Conservation (phyloP, 1,140 invertebrate genomes). For the Pogonus chalceus region DNA sequence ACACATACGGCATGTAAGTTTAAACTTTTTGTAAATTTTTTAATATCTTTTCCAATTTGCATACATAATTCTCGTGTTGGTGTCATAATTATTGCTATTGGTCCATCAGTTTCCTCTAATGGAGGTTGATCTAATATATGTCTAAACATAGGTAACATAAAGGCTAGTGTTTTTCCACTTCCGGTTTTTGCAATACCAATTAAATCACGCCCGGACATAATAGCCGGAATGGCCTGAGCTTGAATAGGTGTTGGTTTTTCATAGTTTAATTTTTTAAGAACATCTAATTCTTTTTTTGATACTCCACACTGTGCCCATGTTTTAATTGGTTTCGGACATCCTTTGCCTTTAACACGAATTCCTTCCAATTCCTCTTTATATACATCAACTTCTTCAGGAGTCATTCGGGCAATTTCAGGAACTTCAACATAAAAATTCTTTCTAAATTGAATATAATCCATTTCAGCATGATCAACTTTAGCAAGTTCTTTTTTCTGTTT, state of each 20-base stretch:
- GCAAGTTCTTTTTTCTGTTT: slow-evolving; percentile 84
- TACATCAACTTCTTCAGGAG: slow-evolving; percentile 73
- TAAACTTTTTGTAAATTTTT: slow-evolving; percentile 87
- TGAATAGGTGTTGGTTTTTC: slow-evolving; percentile 99
- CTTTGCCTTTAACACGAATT: slow-evolving; percentile 70
- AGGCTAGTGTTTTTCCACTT: slow-evolving; percentile 97
- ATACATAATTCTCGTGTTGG: slow-evolving; percentile 97
- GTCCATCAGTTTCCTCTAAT: slow-evolving; percentile 92
- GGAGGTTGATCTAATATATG: slow-evolving; percentile 93
- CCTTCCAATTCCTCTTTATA: slow-evolving; percentile 80
- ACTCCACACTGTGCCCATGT: slow-evolving; percentile 98
- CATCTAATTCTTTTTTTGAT: slow-evolving; percentile 90
- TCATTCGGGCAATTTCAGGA: slow-evolving; percentile 77
- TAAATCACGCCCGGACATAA: slow-evolving; percentile 93
- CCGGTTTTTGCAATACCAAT: slow-evolving; percentile 99
- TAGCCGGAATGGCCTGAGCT: slow-evolving; percentile 95
- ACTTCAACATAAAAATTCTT: slow-evolving; percentile 96
- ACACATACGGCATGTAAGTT: slow-evolving; percentile 87
- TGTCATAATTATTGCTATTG: slow-evolving; percentile 94
- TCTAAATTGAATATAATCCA: slow-evolving; percentile 80
- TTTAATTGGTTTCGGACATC: slow-evolving; percentile 37
- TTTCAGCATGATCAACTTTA: slow-evolving; percentile 76
- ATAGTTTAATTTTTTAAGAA: slow-evolving; percentile 85
- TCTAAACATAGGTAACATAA: slow-evolving; percentile 96
- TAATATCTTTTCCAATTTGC: slow-evolving; percentile 97